Conservation (phyloP, 1,140 invertebrate species). For the Nixonia krombeini region DNA sequence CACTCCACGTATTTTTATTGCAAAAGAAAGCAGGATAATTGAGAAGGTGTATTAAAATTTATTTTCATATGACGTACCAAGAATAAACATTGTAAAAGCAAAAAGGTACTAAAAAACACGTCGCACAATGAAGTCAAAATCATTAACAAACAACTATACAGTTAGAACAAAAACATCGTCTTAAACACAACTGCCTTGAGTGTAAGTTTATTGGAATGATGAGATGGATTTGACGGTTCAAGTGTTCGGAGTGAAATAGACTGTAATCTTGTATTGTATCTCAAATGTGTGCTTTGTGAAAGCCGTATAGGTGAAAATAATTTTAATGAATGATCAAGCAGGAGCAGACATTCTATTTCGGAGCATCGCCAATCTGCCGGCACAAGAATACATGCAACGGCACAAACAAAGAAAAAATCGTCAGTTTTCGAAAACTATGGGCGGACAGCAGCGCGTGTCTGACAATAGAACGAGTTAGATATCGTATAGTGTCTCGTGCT, state of each 20-base stretch:
- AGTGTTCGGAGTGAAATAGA: constrained; percentile 7
- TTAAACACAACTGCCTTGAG: not conserved
- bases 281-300: too few species aligned
- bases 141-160: not conserved
- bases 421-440: constrained; percentile 47
- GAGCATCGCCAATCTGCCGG: too few species aligned
- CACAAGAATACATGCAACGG: too few species aligned
- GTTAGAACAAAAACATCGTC: not conserved
- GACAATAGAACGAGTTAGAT: constrained; percentile 54
- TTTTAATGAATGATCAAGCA: constrained; percentile 43
- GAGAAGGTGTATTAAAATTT: too few species aligned
- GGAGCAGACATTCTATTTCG: too few species aligned
- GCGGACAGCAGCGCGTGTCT: constrained; percentile 60
- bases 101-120: not conserved
- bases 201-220: constrained; percentile 23
- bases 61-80: too few species aligned
- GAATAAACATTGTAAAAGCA: too few species aligned
- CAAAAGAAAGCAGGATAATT: too few species aligned
- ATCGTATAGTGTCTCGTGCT: constrained; percentile 38
- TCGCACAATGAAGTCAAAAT: not conserved
- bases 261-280: constrained; percentile 23
- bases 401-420: constrained; percentile 38
- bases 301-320: constrained; percentile 28
- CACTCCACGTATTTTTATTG: too few species aligned
- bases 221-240: constrained; percentile 26